Evolutionary conservation across 2,113 vertebrate genomes (phyloP).

Genomic region (Puntigrus tetrazona): DNA sequence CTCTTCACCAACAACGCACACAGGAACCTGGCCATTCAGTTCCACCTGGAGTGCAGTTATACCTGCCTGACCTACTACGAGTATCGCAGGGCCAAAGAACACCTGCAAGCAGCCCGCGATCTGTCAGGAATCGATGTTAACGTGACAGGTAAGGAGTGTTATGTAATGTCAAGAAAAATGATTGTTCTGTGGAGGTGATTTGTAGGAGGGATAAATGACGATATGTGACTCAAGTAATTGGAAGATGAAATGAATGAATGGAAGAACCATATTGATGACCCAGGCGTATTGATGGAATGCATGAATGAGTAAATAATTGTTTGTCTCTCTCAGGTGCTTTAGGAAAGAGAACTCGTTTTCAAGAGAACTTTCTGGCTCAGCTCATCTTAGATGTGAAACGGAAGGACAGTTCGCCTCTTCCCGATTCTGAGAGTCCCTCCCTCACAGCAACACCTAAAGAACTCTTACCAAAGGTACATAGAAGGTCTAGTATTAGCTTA

Average conservation of each 20-base stretch:
- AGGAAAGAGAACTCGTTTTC: conserved; percentile 93
- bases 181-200: neutral
- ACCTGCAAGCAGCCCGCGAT: conserved; percentile 80
- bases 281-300: neutral
- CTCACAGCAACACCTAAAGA: conserved; percentile 79
- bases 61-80: conserved; percentile 86
- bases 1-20: conserved; percentile 70
- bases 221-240: neutral
- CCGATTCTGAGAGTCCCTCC: conserved; percentile 62
- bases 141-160: conserved; percentile 79
- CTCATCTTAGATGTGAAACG: conserved; percentile 87
- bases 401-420: conserved; percentile 62
- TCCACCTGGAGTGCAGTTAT: conserved; percentile 91
- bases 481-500: neutral
- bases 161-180: neutral
- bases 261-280: neutral
- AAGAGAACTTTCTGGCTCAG: conserved; percentile 91
- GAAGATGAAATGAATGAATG: neutral
- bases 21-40: conserved; percentile 82
- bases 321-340: conserved; percentile 82
- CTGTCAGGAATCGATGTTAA: conserved; percentile 81
- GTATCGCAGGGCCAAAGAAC: conserved; percentile 86
- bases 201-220: neutral
- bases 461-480: conserved; percentile 82
- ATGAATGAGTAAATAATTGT: conserved; percentile 23